Evolutionary conservation across 2,888 invertebrate genomes (phyloP).

Genomic region (Labia minor): DNA sequence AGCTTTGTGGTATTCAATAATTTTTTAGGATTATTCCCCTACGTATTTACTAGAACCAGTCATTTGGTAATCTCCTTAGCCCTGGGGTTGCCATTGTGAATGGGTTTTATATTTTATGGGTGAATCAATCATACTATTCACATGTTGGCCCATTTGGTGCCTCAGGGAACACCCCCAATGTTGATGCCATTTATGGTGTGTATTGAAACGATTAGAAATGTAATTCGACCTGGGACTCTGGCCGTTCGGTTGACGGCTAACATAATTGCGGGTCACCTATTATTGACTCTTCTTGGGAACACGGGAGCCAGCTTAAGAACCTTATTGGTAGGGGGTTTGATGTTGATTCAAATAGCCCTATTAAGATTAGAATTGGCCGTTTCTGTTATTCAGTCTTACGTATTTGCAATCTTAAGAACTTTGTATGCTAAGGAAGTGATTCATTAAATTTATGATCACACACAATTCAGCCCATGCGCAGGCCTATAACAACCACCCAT

Average conservation of each 20-base stretch:
- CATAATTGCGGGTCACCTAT: conserved; percentile 62
- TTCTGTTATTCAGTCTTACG: conserved; percentile 55
- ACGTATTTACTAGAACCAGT: too few relatives aligned
- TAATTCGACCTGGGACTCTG: conserved; percentile 58
- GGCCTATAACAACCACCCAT: too few relatives aligned
- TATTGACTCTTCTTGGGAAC: conserved; percentile 50
- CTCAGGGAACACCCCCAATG: conserved; percentile 51
- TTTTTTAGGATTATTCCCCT: too few relatives aligned
- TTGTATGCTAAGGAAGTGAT: conserved; percentile 53
- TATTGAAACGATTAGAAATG: conserved; percentile 63
- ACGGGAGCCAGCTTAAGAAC: conserved; percentile 33
- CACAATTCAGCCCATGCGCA: too few relatives aligned
- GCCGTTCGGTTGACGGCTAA: conserved; percentile 62
- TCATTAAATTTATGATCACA: too few relatives aligned
- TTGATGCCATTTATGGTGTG: conserved; percentile 62
- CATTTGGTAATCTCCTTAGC: too few relatives aligned
- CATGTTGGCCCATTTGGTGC: conserved; percentile 57
- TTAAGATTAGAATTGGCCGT: conserved; percentile 49
- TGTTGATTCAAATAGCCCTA: conserved; percentile 42
- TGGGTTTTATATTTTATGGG: conserved; percentile 53
- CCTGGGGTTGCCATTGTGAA: conserved; percentile 51
- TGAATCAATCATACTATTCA: conserved; percentile 50
- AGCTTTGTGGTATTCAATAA: too few relatives aligned
- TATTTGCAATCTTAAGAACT: conserved; percentile 52
- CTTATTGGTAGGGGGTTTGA: conserved; percentile 35